These are phyloP conservation scores for Agrilus biguttatus DNA, from an alignment of 2,888 invertebrate genomes.

Conservation along the genomic window DNA sequence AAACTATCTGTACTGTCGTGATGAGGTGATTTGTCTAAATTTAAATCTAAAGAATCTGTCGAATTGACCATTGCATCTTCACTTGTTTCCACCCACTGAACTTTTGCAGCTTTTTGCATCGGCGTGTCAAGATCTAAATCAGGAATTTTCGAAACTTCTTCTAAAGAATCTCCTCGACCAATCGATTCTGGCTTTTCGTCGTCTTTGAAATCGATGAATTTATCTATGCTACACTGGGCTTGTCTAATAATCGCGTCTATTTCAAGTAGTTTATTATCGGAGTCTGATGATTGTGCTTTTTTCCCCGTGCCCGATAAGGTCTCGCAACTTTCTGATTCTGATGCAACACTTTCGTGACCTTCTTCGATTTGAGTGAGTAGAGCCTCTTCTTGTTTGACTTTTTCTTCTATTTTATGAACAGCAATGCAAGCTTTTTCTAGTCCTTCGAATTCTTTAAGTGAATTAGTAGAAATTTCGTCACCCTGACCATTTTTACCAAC, in stretches of 20 bases:
- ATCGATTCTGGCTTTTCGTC: conserved; percentile 40
- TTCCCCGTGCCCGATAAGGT: conserved; percentile 47
- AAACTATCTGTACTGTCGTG: conserved; percentile 54
- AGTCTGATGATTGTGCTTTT: conserved; percentile 42
- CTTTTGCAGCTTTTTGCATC: conserved; percentile 26
- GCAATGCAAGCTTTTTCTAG: conserved; percentile 78
- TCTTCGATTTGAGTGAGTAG: conserved; percentile 43
- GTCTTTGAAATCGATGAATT: conserved; percentile 41
- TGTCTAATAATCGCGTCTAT: conserved; percentile 54
- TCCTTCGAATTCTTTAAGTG: conserved; percentile 85
- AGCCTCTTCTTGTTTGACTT: conserved; percentile 76
- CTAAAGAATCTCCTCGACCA: conserved; percentile 36
- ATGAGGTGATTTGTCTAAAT: conserved; percentile 31
- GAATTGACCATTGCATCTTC: conserved; percentile 43
- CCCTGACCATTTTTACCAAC: conserved; percentile 60
- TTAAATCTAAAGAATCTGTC: conserved; percentile 46
- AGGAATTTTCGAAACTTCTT: conserved; percentile 38
- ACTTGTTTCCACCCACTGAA: conserved; percentile 27
- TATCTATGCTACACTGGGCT: conserved; percentile 51
- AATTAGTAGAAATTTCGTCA: conserved; percentile 75
- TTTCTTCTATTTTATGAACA: conserved; percentile 67
- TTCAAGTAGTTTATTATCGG: conserved; percentile 50
- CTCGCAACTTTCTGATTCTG: conserved; percentile 44
- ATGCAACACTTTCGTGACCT: conserved; percentile 35
- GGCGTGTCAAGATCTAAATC: conserved; percentile 36